Evolutionary conservation across 2,888 invertebrate species (phyloP).

Genomic region (Leucophenga maculata): DNA sequence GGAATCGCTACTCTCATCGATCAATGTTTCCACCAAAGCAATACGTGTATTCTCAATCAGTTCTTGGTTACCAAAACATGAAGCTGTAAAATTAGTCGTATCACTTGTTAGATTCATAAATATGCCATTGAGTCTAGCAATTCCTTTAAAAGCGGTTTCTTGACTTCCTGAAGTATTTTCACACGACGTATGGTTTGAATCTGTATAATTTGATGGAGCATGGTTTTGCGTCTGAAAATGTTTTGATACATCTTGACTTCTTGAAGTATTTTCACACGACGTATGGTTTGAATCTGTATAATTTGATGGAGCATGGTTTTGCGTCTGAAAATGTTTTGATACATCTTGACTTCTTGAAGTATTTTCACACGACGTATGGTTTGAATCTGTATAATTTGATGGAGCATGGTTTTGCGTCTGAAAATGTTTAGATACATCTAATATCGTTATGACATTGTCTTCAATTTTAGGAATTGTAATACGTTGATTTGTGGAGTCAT

Average conservation of each 20-base stretch:
- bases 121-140: neutral
- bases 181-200: no score
- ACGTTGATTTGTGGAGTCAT: slow-evolving; percentile 23
- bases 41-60: slow-evolving; percentile 46
- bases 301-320: no score
- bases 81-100: slow-evolving; percentile 40
- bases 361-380: no score
- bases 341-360: no score
- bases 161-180: neutral
- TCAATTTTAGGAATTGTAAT: slow-evolving; percentile 33
- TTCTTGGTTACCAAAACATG: slow-evolving; percentile 28
- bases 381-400: neutral
- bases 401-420: slow-evolving; percentile 39
- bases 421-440: slow-evolving; percentile 56
- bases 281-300: no score
- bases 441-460: slow-evolving; percentile 58
- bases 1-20: slow-evolving; percentile 42
- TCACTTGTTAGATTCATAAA: slow-evolving; percentile 48
- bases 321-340: no score
- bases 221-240: no score
- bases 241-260: no score
- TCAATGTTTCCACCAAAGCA: slow-evolving; percentile 54
- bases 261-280: no score
- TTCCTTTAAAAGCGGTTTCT: neutral
- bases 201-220: no score